Percentiles rank a stretch among this genome's conserved stretches.
phyloP scores from a whole-genome alignment of 2,797 vertebrate species.

The Syndactyla subalaris region DNA sequence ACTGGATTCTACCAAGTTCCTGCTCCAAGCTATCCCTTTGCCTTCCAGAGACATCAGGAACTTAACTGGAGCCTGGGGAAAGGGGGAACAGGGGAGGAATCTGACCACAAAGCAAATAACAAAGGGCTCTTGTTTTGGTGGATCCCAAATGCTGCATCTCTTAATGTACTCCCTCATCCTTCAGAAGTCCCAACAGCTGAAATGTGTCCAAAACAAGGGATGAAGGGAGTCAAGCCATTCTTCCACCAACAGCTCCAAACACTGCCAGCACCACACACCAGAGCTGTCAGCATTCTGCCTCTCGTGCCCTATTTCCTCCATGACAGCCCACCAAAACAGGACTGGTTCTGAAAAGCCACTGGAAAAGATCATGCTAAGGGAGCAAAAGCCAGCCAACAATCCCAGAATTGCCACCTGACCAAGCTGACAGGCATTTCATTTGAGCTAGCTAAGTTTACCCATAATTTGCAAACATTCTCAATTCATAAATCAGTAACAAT shows the following conservation, averaged over 20 bases:
- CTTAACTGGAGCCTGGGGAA: background rate
- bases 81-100: background rate
- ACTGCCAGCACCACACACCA: background rate
- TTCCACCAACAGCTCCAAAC: background rate
- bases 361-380: background rate
- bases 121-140: background rate
- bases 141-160: background rate
- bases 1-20: background rate
- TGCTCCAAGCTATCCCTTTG: background rate
- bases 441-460: background rate
- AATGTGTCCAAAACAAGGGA: background rate
- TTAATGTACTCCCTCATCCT: background rate
- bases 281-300: background rate
- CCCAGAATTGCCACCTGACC: background rate
- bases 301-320: background rate
- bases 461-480: constrained; percentile 45
- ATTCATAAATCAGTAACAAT: constrained; percentile 48
- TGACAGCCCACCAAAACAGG: background rate
- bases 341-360: background rate
- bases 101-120: background rate
- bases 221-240: background rate
- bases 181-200: background rate
- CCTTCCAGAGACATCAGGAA: background rate
- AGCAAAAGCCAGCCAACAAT: background rate
- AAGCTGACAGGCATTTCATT: background rate